phyloP scores from a whole-genome alignment of 2,113 vertebrate species.

The Rafetus swinhoei region DNA sequence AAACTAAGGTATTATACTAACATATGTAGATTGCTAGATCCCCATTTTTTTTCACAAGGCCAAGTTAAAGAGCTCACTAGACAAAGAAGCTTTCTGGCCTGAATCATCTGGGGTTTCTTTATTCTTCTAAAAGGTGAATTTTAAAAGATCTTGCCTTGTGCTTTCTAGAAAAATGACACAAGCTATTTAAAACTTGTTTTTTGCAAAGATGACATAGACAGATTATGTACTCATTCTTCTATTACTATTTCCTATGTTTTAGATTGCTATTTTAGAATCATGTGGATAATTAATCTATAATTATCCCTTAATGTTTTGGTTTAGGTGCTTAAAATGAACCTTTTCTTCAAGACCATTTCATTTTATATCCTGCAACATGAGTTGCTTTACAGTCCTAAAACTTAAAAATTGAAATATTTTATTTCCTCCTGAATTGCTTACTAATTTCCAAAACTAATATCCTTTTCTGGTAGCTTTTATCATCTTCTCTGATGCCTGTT shows the following conservation, averaged over 20 bases:
- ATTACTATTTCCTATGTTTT: background rate
- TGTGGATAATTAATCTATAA: constrained; percentile 32
- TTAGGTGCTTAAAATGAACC: constrained; percentile 35
- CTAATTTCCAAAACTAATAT: background rate
- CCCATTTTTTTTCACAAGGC: background rate
- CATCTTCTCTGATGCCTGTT: background rate
- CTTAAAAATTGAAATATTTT: background rate
- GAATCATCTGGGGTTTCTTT: background rate
- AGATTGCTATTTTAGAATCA: constrained; percentile 22
- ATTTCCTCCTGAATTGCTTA: background rate
- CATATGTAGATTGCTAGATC: background rate
- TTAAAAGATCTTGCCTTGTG: background rate
- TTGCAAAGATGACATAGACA: background rate
- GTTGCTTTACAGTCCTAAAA: background rate
- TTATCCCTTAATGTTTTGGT: constrained; percentile 43
- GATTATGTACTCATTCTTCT: background rate
- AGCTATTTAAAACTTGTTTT: background rate
- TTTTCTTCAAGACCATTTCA: constrained; percentile 7
- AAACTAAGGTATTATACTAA: background rate
- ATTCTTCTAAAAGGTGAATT: background rate
- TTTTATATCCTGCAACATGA: constrained; percentile 7
- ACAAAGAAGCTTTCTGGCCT: background rate
- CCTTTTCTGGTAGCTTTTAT: background rate
- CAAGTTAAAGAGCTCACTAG: background rate
- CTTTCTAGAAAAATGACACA: background rate